Evolutionary conservation across 2,888 invertebrate species (phyloP), one percentile per base, ranked within the genome.

Genomic region (Epinotia demarniana): DNA sequence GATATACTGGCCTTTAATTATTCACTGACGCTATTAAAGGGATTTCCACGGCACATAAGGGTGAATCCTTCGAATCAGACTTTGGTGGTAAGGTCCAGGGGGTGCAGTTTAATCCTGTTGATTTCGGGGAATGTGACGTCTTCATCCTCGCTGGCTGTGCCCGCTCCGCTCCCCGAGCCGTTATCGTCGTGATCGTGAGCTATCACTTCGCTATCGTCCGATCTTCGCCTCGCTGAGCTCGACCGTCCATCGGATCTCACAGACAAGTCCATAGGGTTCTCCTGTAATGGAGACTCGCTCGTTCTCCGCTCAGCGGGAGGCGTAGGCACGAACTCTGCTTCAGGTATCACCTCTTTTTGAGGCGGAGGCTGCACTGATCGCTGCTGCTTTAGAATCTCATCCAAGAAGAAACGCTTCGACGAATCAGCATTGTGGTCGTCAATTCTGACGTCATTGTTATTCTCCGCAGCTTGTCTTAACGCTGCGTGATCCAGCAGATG

Each of bases 211-310:
- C 95, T 95, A 80, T 93, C 93, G 71, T 92, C 92, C 0, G 94
- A 93, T 79, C 92, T 86, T 81, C 93, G 89, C 75, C 94, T 86
- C 69, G 93, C 93, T 0, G 95, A 92, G 81, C 94, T 94, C 33
- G 92, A 93, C 76, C 95, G 92, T 61, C 96, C 96, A 27, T 95
- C 95, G 0, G 96, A 95, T 83, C 96, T 97, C 92, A 97, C 96
- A 55, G 97, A 97, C 78, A 97, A 89, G 85, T 97, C 97, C 87
- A 97, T 97, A 1, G 97, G 97, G 84, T 96, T 96, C 79, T 97
- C 97, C 85, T 97, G 97, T 0, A 95, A 79, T 0, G 92, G 95
- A 11, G 95, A 95, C 62, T 95, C 95, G 0, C 94, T 93, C 0
- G 91, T 89, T 80, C 92, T 87, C 77, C 94, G 84, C 77, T 90